Evolutionary conservation across 2,888 invertebrate species (phyloP).

Genomic region (Caenorhabditis sp.): DNA sequence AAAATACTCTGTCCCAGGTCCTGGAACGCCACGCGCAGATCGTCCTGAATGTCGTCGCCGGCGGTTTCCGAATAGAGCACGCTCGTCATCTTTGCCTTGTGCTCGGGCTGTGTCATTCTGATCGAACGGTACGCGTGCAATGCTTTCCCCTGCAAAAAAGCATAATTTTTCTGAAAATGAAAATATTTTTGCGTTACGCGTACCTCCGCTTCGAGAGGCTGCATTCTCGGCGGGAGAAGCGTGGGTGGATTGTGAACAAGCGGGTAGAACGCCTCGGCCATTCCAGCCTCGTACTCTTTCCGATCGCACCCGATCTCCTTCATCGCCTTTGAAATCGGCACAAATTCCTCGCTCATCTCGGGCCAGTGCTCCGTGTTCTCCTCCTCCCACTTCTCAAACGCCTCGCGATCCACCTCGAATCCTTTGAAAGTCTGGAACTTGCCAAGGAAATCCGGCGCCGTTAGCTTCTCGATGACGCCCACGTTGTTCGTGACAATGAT

Average conservation of each 20-base stretch:
- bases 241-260: constrained; percentile 36
- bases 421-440: constrained; percentile 6
- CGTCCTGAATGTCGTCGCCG: constrained; percentile 10
- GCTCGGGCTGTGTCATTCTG: not conserved
- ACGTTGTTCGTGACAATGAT: constrained; percentile 53
- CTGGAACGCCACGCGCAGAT: constrained; percentile 9
- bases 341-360: constrained; percentile 30
- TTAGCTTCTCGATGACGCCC: constrained; percentile 46
- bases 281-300: constrained; percentile 43
- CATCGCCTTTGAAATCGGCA: constrained; percentile 35
- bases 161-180: not conserved
- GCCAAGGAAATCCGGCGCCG: constrained; percentile 46
- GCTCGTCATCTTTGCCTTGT: not conserved
- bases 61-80: constrained; percentile 19
- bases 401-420: constrained; percentile 14
- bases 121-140: not conserved
- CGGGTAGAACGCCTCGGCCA: constrained; percentile 48
- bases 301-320: constrained; percentile 37
- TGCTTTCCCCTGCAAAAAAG: not conserved
- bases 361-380: constrained; percentile 52
- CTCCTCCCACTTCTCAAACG: constrained; percentile 14
- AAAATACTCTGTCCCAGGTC: constrained; percentile 4
- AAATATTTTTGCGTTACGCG: not conserved
- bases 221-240: constrained; percentile 30
- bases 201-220: constrained; percentile 1